Conservation (phyloP, 2,113 vertebrate species). For the cattle (Bos taurus) region ARS-UCD2.0 NC_037351.1:32182001-32182500, state of each 20-base stretch:
- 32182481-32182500: background rate
- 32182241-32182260: background rate
- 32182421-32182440: background rate
- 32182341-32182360: background rate
- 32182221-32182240: rapidly evolving
- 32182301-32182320: background rate
- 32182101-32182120: background rate
- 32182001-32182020: background rate
- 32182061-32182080: background rate
- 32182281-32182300: background rate
- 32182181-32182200: background rate
- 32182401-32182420: background rate
- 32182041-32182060: background rate
- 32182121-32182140: background rate
- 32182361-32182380: background rate
- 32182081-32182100: background rate
- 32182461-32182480: background rate
- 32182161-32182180: background rate
- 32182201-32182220: background rate
- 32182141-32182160: background rate
- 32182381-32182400: background rate
- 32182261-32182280: background rate
- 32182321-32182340: background rate
- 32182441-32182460: background rate
- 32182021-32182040: background rate